These are phyloP conservation scores for Hetaerina americana DNA, from an alignment of 1,140 invertebrate genomes.

Conservation along the genomic window DNA sequence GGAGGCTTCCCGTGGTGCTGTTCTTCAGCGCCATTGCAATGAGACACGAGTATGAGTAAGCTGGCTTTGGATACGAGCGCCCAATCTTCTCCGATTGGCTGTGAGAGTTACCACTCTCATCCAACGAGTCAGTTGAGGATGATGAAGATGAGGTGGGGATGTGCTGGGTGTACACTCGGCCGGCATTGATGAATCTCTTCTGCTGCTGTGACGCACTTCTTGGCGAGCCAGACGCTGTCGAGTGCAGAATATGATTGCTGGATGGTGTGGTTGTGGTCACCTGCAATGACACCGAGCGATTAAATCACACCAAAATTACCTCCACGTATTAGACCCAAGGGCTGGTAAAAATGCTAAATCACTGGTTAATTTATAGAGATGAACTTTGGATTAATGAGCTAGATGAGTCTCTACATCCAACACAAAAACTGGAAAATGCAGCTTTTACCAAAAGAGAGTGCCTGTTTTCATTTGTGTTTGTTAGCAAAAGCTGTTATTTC, in stretches of 20 bases:
- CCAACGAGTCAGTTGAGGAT: not conserved
- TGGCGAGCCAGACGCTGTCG: no score
- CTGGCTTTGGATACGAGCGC: conserved; percentile 73
- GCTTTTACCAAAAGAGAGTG: no score
- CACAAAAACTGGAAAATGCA: no score
- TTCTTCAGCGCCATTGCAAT: conserved; percentile 97
- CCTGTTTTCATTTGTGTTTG: no score
- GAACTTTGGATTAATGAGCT: no score
- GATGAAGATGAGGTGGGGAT: not conserved
- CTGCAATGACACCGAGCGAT: not conserved
- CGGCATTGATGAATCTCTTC: not conserved
- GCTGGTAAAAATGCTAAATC: no score
- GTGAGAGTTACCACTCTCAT: not conserved
- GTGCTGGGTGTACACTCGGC: not conserved
- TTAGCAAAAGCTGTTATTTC: no score
- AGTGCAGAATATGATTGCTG: not conserved
- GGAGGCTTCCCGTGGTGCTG: conserved; percentile 81
- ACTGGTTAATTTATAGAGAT: no score
- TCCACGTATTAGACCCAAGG: no score
- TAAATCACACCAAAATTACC: no score
- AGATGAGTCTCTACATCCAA: no score
- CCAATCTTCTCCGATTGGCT: not conserved
- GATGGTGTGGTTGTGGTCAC: not conserved
- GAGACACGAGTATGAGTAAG: conserved; percentile 93
- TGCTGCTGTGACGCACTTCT: not conserved